These are phyloP conservation scores for Phragmatobia fuliginosa DNA, from an alignment of 2,888 invertebrate species.

Conservation along the genomic window DNA sequence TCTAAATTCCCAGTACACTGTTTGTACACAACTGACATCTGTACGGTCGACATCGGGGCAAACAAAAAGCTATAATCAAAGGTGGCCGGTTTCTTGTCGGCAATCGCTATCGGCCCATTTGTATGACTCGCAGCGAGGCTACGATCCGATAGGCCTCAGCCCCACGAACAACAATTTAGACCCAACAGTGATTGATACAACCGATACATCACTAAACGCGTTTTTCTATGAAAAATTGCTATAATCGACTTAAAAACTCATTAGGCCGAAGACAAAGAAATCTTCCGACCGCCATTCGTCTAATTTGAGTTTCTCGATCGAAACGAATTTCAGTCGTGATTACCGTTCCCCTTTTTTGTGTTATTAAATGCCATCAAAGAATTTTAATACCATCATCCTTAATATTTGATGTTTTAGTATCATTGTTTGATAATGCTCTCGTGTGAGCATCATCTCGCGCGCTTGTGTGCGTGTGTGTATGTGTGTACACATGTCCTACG, in stretches of 20 bases:
- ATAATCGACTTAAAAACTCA: constrained; percentile 87
- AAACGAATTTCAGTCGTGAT: constrained; percentile 81
- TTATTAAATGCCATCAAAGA: constrained; percentile 69
- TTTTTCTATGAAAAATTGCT: constrained; percentile 87
- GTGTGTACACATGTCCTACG: constrained; percentile 67
- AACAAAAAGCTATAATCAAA: constrained; percentile 56
- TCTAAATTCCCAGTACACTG: constrained; percentile 42
- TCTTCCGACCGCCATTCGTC: constrained; percentile 82
- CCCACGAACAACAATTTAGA: constrained; percentile 79
- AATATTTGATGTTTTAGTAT: constrained; percentile 52
- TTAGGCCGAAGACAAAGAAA: constrained; percentile 86
- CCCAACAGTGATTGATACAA: constrained; percentile 84
- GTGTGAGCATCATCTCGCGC: constrained; percentile 17
- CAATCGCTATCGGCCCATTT: constrained; percentile 64
- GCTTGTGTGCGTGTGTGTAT: constrained; percentile 17
- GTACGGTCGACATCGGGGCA: constrained; percentile 38
- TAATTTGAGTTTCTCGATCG: constrained; percentile 85
- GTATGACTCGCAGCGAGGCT: constrained; percentile 60
- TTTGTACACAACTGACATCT: constrained; percentile 51
- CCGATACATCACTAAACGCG: constrained; percentile 86
- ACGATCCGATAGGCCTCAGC: constrained; percentile 71
- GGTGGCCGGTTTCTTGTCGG: constrained; percentile 50
- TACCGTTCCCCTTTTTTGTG: constrained; percentile 75
- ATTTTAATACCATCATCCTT: constrained; percentile 62
- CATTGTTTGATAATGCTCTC: constrained; percentile 39